Percentiles rank a stretch among this genome's conserved stretches.
These are phyloP conservation scores for Oryctes rhinoceros DNA, from an alignment of 1,140 invertebrate species.

Conservation along the genomic window DNA sequence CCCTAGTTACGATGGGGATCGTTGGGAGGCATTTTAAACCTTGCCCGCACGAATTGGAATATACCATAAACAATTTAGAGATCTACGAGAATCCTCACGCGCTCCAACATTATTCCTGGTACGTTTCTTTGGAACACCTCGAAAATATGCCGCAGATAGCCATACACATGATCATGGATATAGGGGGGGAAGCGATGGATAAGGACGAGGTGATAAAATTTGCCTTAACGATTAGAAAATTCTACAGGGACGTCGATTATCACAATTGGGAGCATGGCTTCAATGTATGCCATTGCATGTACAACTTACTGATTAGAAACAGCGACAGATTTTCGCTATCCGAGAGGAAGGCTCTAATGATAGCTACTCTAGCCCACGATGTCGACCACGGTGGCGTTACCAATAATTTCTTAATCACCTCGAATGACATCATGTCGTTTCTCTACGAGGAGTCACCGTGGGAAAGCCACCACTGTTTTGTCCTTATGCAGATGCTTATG, in stretches of 20 bases:
- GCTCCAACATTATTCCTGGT: constrained; percentile 62
- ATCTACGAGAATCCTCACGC: constrained; percentile 57
- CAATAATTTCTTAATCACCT: constrained; percentile 63
- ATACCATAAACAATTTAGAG: constrained; percentile 19
- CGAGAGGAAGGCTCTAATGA: constrained; percentile 62
- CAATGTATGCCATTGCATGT: constrained; percentile 65
- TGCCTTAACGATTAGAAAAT: constrained; percentile 60
- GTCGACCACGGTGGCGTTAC: constrained; percentile 65
- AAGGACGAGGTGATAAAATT: constrained; percentile 56
- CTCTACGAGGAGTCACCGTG: constrained; percentile 63
- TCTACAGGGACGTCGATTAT: constrained; percentile 62
- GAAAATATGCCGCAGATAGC: constrained; percentile 61
- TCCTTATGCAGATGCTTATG: constrained; percentile 62
- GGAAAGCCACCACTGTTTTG: constrained; percentile 64
- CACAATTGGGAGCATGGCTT: constrained; percentile 67
- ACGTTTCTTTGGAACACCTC: constrained; percentile 60
- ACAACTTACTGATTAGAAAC: constrained; percentile 62
- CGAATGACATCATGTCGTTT: constrained; percentile 60
- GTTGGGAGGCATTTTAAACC: constrained; percentile 48
- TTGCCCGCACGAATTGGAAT: constrained; percentile 38
- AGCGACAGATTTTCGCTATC: constrained; percentile 60
- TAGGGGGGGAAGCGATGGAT: constrained; percentile 59
- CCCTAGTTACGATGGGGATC: constrained; percentile 41
- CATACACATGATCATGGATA: constrained; percentile 61
- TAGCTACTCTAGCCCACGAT: constrained; percentile 64